Base-by-base conservation (phyloP, 1,140 invertebrate genomes). In the Lamellibrachia luymesi region DNA sequence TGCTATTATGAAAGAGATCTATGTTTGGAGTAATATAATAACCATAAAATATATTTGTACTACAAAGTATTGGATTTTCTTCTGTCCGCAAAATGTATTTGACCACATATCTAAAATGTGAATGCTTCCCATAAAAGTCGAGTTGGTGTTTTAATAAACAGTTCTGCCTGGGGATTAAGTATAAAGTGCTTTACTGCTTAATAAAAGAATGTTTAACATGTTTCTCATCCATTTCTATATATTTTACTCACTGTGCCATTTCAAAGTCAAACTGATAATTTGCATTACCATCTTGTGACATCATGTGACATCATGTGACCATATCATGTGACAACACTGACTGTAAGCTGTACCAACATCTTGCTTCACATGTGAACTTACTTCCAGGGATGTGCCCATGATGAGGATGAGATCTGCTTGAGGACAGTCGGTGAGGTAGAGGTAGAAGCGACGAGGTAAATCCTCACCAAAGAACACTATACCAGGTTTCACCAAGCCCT, bases 401-500 rank as follows among this genome's bases (percentile, higher is more conserved):
- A 96, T 95, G 50, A 96, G 94, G 13, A 96, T 94, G 50, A 96
- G 91, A 93, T 96, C 96, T 91, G 96, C 94, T 91, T 96, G 95
- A 51, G 95, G 91, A 95, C 96, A 95, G 94, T 96, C 96, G 92
- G 95, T 96, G 90, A 95, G 93, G 94, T 96, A 96, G 52, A 94
- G 94, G 92, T 95, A 96, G 94, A 96, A 96, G 90, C 95, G 94
- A 56, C 94, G 94, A 25, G 96, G 96, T 92, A 96, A 94, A 94
- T 96, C 95, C 94, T 96, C 96, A 90, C 96, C 96, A 94, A 96
- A 96, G 93, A 96, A 96, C 92, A 96, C 96, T 94, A 96, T 96
- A 94, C 96, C 96, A 90, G 96, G 96, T 94, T 96, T 96, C 38
- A 96, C 94, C 51, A 96, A 95, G 89, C 95, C 95, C 95, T 94